These are phyloP conservation scores for Argentina silus DNA, from an alignment of 2,797 vertebrate species.

Conservation along the genomic window DNA sequence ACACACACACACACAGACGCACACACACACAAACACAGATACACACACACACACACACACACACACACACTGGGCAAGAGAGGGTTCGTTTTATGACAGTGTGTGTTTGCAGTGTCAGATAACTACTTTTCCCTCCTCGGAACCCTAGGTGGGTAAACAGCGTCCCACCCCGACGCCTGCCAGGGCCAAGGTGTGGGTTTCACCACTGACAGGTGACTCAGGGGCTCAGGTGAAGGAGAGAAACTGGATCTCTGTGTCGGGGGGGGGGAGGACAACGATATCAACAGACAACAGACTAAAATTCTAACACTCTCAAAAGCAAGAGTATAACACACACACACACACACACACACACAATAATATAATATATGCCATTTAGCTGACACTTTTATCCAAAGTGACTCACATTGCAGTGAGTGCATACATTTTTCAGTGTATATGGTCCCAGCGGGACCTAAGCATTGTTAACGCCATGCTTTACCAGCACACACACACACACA, in stretches of 20 bases:
- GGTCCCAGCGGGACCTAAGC: no score
- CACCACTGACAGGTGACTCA: conserved; percentile 26
- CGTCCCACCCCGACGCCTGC: background rate
- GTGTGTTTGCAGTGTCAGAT: background rate
- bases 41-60: no score
- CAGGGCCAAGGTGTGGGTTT: background rate
- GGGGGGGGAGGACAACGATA: background rate
- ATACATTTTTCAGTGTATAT: no score
- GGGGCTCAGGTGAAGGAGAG: background rate
- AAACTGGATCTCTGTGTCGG: conserved; percentile 39
- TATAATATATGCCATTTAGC: no score
- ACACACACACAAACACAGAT: no score
- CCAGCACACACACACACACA: background rate
- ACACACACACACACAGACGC: no score
- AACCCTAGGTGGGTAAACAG: background rate
- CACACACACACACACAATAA: background rate
- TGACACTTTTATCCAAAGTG: no score
- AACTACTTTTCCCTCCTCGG: background rate
- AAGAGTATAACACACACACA: background rate
- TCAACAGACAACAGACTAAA: background rate
- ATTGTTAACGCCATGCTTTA: no score
- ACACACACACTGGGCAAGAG: background rate
- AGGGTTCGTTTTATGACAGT: background rate
- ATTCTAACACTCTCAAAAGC: no score
- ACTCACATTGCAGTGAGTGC: no score